Evolutionary conservation across 2,113 vertebrate genomes (phyloP).

Genomic region (Zosterops borbonicus): DNA sequence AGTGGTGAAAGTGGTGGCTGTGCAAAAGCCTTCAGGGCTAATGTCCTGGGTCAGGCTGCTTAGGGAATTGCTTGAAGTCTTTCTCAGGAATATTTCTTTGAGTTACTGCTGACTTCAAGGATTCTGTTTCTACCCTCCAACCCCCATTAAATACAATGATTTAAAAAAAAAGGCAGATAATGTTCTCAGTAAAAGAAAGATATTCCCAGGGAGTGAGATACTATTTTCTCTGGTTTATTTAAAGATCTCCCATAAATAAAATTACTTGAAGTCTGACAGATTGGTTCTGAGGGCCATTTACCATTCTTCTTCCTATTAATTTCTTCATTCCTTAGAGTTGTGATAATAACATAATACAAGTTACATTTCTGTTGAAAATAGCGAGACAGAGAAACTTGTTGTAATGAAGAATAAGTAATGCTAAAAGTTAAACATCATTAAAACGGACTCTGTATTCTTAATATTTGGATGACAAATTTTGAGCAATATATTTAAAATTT

Average conservation of each 20-base stretch:
- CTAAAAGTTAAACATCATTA: neutral
- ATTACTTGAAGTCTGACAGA: constrained; percentile 11
- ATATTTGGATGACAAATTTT: neutral
- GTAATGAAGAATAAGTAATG: neutral
- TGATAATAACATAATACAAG: neutral
- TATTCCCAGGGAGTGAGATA: constrained; percentile 39
- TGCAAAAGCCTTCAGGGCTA: constrained; percentile 40
- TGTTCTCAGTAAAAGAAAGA: constrained; percentile 42
- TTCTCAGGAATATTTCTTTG: constrained; percentile 57
- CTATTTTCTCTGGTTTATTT: constrained; percentile 53
- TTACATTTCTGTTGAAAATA: neutral
- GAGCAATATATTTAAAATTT: neutral
- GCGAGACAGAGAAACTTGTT: neutral
- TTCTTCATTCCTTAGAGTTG: neutral
- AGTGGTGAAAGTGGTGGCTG: constrained; percentile 14
- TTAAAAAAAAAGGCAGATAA: constrained; percentile 4
- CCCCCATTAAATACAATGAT: constrained; percentile 13
- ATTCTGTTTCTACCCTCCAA: constrained; percentile 42
- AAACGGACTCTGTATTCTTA: neutral
- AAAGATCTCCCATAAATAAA: constrained; percentile 47
- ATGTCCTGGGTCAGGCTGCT: constrained; percentile 41
- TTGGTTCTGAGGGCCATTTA: constrained; percentile 11
- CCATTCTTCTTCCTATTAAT: constrained; percentile 1
- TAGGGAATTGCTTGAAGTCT: constrained; percentile 58
- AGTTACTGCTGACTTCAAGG: constrained; percentile 56